Base-by-base conservation (phyloP, 2,113 vertebrate genomes). In the Hippopotamus amphibius region DNA sequence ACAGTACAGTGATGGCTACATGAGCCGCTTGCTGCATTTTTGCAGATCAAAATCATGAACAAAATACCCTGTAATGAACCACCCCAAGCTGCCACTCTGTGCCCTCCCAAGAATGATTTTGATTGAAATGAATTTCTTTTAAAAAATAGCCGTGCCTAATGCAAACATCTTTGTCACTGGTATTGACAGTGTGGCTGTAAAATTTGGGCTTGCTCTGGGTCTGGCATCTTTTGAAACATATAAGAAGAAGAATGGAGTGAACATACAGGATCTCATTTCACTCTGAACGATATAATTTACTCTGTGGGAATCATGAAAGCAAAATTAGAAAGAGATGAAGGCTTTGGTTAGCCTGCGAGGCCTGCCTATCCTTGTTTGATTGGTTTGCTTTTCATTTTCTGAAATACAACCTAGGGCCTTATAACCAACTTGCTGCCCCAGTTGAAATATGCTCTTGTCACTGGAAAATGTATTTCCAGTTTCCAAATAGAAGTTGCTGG, bases 361-460 rank as follows among this genome's bases (percentile, higher is more conserved):
- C 59, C 50, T 43, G 53, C 22, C 61, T 80, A 14, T 66, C 37
- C 66, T 96, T 91, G 94, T 96, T 55, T 77, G 93, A 93, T n/a
- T 94, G 59, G 65, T 26, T 95, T 74, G 71, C 59, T 96, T 97
- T 93, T 91, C 80, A 88, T 92, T 97, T 97, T 90, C 95, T 95
- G 90, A 96, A 97, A 63, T 87, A 85, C 17, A 94, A 88, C 92
- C 59, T 30, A 68, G 28, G 66, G 55, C 76, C 76, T 90, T 81
- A 77, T 72, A 96, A 95, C 46, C 48, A 95, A 86, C 93, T 92
- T 89, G 37, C 83, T 93, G 46, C 33, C 81, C 87, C 76, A 26
- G 26, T 28, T 71, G 95, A 96, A 97, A 96, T 96, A 76, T n/a
- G 41, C 41, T 95, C 81, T 79, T 96, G 65, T 93, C 97, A 94